A percentile compares a stretch with the other conserved stretches of the same genome.
These are phyloP conservation scores for Turritopsis rubra DNA, from an alignment of 30 jellyfish, hydroid and myxozoan species.

Conservation along the genomic window DNA sequence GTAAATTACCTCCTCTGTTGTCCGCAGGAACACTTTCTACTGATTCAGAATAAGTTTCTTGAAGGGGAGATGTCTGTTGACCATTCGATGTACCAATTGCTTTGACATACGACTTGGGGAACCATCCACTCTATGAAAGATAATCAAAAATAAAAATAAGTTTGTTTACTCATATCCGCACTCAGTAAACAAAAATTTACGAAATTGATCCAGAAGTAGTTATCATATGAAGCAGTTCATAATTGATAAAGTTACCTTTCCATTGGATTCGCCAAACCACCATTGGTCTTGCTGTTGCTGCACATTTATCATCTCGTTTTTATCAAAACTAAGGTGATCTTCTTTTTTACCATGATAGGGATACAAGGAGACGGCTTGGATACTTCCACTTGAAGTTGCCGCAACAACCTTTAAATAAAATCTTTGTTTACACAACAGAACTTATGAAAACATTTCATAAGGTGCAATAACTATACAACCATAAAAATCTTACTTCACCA, in stretches of 20 bases:
- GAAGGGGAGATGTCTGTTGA: background rate
- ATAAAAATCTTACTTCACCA: slow-evolving; percentile 6
- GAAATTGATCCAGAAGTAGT: no score
- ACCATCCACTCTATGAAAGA: slow-evolving; percentile 85
- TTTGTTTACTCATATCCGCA: no score
- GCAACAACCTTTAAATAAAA: background rate
- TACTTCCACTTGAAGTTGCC: slow-evolving; percentile 41
- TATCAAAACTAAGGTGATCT: slow-evolving; percentile 72
- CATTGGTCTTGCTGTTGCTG: slow-evolving; percentile 84
- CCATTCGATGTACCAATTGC: slow-evolving; percentile 39
- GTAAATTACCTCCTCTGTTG: background rate
- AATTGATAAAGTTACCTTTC: no score
- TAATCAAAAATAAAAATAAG: background rate
- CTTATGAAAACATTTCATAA: background rate
- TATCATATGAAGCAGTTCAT: no score
- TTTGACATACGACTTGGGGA: slow-evolving; percentile 94
- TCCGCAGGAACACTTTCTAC: background rate
- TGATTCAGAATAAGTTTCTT: background rate
- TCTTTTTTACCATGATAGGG: slow-evolving; percentile 84
- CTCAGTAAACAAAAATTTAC: no score
- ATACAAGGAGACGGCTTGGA: slow-evolving; percentile 82
- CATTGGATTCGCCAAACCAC: slow-evolving; percentile 93
- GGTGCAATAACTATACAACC: no score
- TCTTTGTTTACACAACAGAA: background rate
- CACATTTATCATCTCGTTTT: slow-evolving; percentile 79